Base-by-base conservation (phyloP, 2,797 vertebrate species). In the Rousettus madagascariensis region DNA sequence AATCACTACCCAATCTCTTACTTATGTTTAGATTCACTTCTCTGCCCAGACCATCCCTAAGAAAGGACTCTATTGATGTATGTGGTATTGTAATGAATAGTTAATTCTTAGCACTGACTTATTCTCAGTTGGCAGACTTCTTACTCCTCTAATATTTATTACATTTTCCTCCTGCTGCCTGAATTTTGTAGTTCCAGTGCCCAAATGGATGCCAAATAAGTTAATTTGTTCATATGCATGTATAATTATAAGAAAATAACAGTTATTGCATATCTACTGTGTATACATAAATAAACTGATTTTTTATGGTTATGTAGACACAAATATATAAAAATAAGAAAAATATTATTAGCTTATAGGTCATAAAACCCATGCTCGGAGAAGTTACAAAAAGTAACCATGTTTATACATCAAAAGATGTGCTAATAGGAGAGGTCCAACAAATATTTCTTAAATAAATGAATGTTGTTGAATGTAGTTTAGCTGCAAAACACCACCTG, bases 191-290 rank as follows among this genome's bases (percentile, higher is more conserved):
- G 63, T 83, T 89, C 69, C 10, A 46, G 9, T 57, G 41, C 66
- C 28, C 53, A 96, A 86, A 94, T 79, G 9, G 11, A 12, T 75
- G 41, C 22, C 57, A 53, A 89, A 68, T 83, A 83, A 78, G 71
- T 94, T 95, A 86, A 94, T 96, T 88, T 97, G 71, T 82, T 92
- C 65, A 87, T 57, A 5, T 66, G 38, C 82, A 69, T 82, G 30
- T 85, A 86, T 87, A 95, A 92, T 94, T 96, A 86, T 13, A 95
- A 91, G 36, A 74, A 93, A 95, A 87, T 77, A 90, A 65, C 43
- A 86, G 53, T 93, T 88, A 83, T 61, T 92, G 24, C 61, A n/a
- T 89, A 63, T 92, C 72, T 84, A 43, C 57, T 68, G 36, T 68
- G 7, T 41, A 88, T 17, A 17, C 38, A 71, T n/a, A 49, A 83